phyloP scores from a whole-genome alignment of 1,140 invertebrate species.

The Cepaea nemoralis region DNA sequence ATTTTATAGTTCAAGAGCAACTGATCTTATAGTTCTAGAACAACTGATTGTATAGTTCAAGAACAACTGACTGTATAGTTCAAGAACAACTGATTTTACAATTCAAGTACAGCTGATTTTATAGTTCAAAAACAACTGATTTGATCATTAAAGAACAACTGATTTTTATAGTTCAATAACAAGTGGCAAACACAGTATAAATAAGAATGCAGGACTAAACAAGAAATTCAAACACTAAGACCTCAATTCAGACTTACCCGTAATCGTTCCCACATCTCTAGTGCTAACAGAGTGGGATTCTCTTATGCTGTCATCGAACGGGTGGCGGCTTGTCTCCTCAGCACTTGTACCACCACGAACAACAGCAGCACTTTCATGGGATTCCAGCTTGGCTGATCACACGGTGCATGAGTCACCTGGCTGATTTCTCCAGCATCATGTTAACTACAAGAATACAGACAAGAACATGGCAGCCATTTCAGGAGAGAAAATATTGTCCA shows the following conservation, averaged over 20 bases:
- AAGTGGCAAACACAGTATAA: too few species aligned
- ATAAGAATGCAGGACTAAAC: not conserved
- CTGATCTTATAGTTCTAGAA: too few species aligned
- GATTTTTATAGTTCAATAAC: too few species aligned
- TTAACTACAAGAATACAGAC: not conserved
- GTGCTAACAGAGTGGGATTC: not conserved
- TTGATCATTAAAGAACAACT: too few species aligned
- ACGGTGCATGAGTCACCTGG: not conserved
- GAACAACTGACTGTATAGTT: too few species aligned
- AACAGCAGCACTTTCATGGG: conserved; percentile 2
- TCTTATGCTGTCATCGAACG: not conserved
- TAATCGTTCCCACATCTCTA: conserved; percentile 24
- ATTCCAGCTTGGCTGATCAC: conserved; percentile 24
- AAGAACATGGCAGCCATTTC: not conserved
- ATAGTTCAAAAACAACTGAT: too few species aligned
- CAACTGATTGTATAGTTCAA: too few species aligned
- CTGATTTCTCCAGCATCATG: not conserved
- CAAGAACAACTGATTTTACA: too few species aligned
- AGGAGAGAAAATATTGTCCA: too few species aligned
- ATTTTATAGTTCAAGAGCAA: too few species aligned
- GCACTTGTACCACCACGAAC: conserved; percentile 14
- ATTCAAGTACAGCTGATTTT: too few species aligned
- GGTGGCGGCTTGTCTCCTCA: conserved; percentile 11
- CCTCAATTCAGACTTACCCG: not conserved
- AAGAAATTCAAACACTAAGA: not conserved